phyloP scores from a whole-genome alignment of 92 coral and sea anemone genomes.

The Palythoa heliodiscus region DNA sequence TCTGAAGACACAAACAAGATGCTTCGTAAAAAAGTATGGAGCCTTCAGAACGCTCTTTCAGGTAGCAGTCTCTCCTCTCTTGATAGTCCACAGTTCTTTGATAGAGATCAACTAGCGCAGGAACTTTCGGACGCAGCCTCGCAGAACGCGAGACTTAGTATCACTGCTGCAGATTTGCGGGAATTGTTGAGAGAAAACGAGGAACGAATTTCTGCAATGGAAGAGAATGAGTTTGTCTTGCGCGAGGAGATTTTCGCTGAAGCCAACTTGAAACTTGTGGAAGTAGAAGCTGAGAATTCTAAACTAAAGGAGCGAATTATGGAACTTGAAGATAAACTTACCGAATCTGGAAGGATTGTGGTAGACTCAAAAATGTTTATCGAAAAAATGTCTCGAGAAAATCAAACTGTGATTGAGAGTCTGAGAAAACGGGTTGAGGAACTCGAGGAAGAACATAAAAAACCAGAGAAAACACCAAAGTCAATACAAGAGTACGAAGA shows the following conservation, averaged over 20 bases:
- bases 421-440: constrained; percentile 16
- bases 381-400: constrained; percentile 42
- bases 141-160: constrained; percentile 40
- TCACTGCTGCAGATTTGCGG: constrained; percentile 28
- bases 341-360: constrained; percentile 63
- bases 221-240: constrained; percentile 36
- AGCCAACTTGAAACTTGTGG: constrained; percentile 23
- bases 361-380: constrained; percentile 61
- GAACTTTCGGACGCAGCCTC: constrained; percentile 36
- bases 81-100: constrained; percentile 16
- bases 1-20: constrained; percentile 38
- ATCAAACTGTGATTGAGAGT: constrained; percentile 14
- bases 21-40: constrained; percentile 35
- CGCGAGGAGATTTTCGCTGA: constrained; percentile 44
- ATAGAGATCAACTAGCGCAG: constrained; percentile 23
- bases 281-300: constrained; percentile 11
- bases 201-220: constrained; percentile 22
- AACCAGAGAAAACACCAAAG: not conserved
- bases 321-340: constrained; percentile 70
- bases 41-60: constrained; percentile 34
- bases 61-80: constrained; percentile 36
- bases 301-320: constrained; percentile 55
- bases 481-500: constrained; percentile 38
- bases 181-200: constrained; percentile 33
- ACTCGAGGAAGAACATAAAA: constrained; percentile 33